A percentile compares a stretch with the other conserved stretches of the same genome.
Conservation (phyloP, 2,113 vertebrate genomes). For the Charadrius vociferus region DNA sequence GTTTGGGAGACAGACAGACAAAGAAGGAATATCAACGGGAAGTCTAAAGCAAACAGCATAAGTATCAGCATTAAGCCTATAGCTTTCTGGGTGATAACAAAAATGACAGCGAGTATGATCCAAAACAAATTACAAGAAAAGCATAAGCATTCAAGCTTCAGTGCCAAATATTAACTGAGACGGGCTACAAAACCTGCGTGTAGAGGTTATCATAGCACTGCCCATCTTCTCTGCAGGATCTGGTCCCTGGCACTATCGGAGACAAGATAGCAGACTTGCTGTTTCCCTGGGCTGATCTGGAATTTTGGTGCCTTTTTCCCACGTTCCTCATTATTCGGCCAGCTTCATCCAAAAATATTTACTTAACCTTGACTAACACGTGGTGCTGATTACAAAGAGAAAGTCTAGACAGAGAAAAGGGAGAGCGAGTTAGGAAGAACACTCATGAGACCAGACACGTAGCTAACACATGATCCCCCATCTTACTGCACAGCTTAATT, state of each 20-base stretch:
- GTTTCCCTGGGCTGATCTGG: neutral
- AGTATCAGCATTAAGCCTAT: neutral
- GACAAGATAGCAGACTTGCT: neutral
- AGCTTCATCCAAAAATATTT: neutral
- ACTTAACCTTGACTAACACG: neutral
- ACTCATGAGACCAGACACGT: neutral
- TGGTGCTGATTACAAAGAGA: neutral
- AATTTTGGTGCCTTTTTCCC: neutral
- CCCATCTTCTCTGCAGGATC: neutral
- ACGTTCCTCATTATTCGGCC: neutral
- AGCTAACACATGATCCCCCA: neutral
- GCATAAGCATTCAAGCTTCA: neutral
- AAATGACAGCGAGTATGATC: neutral
- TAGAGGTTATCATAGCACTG: neutral
- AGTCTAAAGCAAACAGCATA: neutral
- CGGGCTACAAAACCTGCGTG: neutral
- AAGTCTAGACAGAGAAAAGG: neutral
- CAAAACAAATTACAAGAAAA: neutral
- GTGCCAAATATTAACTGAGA: neutral
- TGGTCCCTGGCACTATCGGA: neutral
- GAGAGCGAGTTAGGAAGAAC: neutral
- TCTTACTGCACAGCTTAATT: neutral
- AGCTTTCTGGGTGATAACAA: neutral
- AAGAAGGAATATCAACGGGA: neutral
- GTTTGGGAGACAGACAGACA: neutral